Conservation (phyloP, 2,797 vertebrate species). For the Myotis findleyi region DNA sequence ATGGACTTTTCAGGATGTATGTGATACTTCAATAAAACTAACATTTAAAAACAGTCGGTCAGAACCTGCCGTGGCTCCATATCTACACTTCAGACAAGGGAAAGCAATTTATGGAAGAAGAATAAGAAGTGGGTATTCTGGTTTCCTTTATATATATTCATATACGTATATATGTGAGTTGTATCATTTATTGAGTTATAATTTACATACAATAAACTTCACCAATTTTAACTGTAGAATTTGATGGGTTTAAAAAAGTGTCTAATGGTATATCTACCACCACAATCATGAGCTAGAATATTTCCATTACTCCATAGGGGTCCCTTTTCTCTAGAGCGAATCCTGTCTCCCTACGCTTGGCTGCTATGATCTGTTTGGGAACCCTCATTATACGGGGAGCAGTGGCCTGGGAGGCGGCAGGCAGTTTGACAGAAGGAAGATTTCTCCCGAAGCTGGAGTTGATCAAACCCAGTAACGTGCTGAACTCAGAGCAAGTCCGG, state of each 20-base stretch:
- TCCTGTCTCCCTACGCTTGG: background rate
- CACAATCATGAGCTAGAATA: background rate
- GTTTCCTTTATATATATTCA: background rate
- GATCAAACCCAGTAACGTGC: background rate
- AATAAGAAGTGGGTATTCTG: background rate
- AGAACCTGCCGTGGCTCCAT: background rate
- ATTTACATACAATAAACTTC: background rate
- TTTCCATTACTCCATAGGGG: background rate
- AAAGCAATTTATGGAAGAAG: background rate
- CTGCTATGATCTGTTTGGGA: background rate
- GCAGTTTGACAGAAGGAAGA: background rate
- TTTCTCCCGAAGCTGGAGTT: background rate
- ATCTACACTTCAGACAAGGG: background rate
- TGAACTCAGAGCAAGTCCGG: background rate
- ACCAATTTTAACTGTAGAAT: background rate
- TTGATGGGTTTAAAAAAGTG: background rate
- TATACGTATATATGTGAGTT: too few species aligned
- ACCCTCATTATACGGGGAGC: background rate
- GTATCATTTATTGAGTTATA: background rate
- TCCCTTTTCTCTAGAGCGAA: background rate
- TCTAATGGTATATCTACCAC: background rate
- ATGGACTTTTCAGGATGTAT: background rate
- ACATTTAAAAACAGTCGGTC: background rate
- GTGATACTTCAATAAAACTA: slow-evolving; percentile 18
- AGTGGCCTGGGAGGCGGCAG: background rate